Evolutionary conservation across 2,888 invertebrate genomes (phyloP).

Genomic region (Machimus atricapillus): DNA sequence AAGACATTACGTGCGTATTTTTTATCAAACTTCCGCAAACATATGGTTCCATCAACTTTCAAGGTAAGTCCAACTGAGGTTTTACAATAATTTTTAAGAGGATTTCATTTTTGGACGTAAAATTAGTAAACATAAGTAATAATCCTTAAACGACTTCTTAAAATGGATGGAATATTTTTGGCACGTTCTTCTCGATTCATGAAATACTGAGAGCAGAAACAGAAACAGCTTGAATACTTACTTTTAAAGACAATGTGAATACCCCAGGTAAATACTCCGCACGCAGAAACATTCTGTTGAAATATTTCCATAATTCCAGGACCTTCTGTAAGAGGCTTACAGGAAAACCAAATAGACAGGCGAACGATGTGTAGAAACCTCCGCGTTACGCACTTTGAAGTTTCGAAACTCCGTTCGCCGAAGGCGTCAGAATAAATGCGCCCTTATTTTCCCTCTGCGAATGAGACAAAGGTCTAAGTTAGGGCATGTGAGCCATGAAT

Average conservation of each 20-base stretch:
- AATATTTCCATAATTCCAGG: background rate
- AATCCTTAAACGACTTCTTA: background rate
- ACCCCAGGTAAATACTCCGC: background rate
- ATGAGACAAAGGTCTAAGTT: background rate
- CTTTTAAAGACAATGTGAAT: background rate
- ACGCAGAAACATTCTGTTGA: background rate
- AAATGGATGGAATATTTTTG: background rate
- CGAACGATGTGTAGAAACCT: background rate
- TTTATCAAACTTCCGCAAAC: background rate
- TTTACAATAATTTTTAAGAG: background rate
- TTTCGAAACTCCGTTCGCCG: background rate
- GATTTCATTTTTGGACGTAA: background rate
- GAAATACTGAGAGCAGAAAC: background rate
- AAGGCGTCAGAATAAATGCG: background rate
- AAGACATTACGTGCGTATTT: background rate
- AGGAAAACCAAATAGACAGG: background rate
- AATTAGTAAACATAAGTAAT: background rate
- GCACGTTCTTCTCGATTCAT: background rate
- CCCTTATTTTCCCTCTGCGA: background rate
- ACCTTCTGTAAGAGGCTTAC: background rate
- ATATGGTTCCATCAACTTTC: background rate
- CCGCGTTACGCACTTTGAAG: background rate
- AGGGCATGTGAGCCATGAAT: background rate
- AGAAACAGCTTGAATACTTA: background rate
- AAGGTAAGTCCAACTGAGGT: background rate